Evolutionary conservation across 2,888 invertebrate species (phyloP), one percentile per base, ranked within the genome.

Genomic region (Mythimna pallens): DNA sequence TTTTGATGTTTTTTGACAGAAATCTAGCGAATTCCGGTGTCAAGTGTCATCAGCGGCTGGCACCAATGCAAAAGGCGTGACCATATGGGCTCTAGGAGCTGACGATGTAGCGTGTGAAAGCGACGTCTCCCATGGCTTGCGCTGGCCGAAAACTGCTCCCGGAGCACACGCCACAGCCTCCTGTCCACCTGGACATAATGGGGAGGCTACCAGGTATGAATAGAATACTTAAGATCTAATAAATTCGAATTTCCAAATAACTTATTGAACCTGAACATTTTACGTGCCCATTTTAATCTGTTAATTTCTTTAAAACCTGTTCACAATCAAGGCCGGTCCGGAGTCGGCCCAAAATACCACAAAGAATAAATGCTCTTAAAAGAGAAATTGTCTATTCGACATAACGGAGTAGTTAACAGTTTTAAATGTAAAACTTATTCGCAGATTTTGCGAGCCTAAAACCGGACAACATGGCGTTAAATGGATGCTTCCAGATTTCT

Each of bases 401-500:
- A 43, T 43, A 43, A 5, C 17, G 47, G 17, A 47, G 47, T 17
- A 47, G 17, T 17, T 47, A 47, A 40, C 22, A 54, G 12, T 25
- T n/a, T 36, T n/a, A 64, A 17, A 0, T 9, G 2, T 3, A 5
- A 10, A 7, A 47, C 36, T 17, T 30, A 50, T 30, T 91, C 90
- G 62, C 83, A 96, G 96, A 77, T 95, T 95, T 80, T 96, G 96
- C 70, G 96, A 96, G 85, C 94, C 96, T 2, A 96, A 95, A 87
- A 93, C 94, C 4, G 93, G 94, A 73, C 93, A 93, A 25, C 97
- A 97, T 52, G 97, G 97, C 34, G 97, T 98, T 0, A 97, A 97
- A 80, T 98, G 98, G 98, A 97, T 97, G 85, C 92, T 96, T 63
- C 98, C 98, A 0, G 98, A 98, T 91, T 98, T 98, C 89, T 98